Conservation (phyloP, 2,797 vertebrate genomes). For the Acrossocheilus wenchowensis region DNA sequence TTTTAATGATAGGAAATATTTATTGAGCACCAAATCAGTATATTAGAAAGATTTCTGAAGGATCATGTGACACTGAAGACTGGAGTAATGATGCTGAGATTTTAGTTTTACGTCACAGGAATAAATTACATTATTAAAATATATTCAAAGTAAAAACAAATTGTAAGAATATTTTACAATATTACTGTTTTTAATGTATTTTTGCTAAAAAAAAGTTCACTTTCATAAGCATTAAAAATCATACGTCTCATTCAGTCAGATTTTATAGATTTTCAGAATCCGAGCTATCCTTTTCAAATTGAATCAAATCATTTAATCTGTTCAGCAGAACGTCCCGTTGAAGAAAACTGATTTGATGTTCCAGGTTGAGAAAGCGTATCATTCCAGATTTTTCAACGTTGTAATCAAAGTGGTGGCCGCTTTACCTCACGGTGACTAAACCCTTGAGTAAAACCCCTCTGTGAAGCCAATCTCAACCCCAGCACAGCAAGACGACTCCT, state of each 20-base stretch:
- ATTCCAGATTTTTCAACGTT: background rate
- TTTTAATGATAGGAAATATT: background rate
- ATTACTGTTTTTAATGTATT: background rate
- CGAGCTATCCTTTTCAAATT: background rate
- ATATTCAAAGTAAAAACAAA: background rate
- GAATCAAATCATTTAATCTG: background rate
- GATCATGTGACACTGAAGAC: background rate
- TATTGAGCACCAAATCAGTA: background rate
- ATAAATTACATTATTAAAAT: background rate
- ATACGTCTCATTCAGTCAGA: background rate
- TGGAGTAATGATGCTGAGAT: background rate
- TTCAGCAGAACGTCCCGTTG: background rate
- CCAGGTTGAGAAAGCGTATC: background rate
- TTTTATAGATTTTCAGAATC: background rate
- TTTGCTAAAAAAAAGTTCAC: background rate
- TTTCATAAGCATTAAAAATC: background rate
- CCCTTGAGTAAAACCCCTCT: constrained; percentile 14
- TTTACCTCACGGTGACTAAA: constrained; percentile 26
- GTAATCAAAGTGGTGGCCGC: constrained; percentile 4
- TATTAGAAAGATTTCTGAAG: background rate
- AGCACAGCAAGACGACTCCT: constrained; percentile 31
- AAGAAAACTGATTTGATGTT: constrained; percentile 2
- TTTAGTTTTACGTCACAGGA: background rate
- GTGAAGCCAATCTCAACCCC: constrained; percentile 10
- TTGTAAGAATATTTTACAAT: background rate